A percentile compares a stretch with the other conserved stretches of the same genome.
phyloP scores from a whole-genome alignment of 2,797 vertebrate genomes.

The Chelonia mydas region DNA sequence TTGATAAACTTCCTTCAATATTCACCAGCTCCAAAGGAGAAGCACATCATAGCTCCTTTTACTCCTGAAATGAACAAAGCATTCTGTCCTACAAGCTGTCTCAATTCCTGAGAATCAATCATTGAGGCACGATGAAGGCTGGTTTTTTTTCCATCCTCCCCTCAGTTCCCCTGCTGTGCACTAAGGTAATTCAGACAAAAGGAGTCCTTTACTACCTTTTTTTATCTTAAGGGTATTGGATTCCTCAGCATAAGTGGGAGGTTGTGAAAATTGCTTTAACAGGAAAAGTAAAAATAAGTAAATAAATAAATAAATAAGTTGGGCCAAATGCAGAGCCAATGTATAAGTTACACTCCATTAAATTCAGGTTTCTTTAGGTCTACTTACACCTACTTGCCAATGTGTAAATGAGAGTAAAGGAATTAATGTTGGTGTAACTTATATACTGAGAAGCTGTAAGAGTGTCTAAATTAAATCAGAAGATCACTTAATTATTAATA shows the following conservation, averaged over 20 bases:
- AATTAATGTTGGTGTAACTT: not conserved
- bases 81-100: not conserved
- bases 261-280: not conserved
- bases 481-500: not conserved
- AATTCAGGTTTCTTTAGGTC: not conserved
- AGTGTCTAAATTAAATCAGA: accelerated
- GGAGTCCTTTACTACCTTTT: not conserved
- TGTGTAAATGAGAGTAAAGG: not conserved
- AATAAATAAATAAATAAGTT: not conserved
- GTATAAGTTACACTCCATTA: not conserved
- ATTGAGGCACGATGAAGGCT: accelerated
- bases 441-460: not conserved
- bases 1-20: not conserved
- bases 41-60: accelerated
- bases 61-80: not conserved
- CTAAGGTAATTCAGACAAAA: not conserved
- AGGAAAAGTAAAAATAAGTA: not conserved
- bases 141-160: accelerated
- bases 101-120: not conserved
- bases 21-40: not conserved
- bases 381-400: not conserved
- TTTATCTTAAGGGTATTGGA: not conserved
- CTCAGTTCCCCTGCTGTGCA: not conserved
- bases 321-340: accelerated
- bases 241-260: not conserved